Evolutionary conservation across 1,140 invertebrate species (phyloP), one percentile per base, ranked within the genome.

Genomic region (Ephestia elutella): DNA sequence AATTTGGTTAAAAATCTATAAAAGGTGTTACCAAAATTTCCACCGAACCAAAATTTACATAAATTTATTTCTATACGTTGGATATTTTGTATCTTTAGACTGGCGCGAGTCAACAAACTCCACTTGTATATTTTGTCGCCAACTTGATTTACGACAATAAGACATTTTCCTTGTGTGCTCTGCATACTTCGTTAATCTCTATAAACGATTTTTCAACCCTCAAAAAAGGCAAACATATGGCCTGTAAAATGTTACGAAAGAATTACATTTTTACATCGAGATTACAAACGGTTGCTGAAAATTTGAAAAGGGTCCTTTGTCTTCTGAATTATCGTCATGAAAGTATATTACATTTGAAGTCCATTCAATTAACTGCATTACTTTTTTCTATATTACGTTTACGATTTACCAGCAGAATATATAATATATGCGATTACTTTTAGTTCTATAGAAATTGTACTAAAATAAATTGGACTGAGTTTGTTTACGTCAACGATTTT

Each of bases 131-230:
- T 58, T 58, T 58, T 19, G 49, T 35, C 49, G 49, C 49, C 50
- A 35, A 32, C 49, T 58, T 58, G 57, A 58, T 58, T 58, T 58
- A 51, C 21, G 49, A 50, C 50, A 53, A 53, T 25, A 53, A 25
- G 50, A 53, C 21, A 10, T 53, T 53, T 25, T 53, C 21, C 49
- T 53, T 53, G 50, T 25, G 13, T 53, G n/a, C 38, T 44, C 38
- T 44, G 38, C n/a, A 44, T 44, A 44, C 38, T 44, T 44, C 38
- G 38, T 44, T 44, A 44, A 44, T 44, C 38, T 44, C 38, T 7
- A 44, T 44, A 44, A 44, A 44, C 38, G n/a, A 35, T 35, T 44
- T 44, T 44, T 44, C 38, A 32, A 32, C 30, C 30, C 30, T 32
- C 30, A 44, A 44, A 44, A 44, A 44, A 15, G 38, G 38, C 38